A percentile compares a stretch with the other conserved stretches of the same genome.
Conservation (phyloP, 2,113 vertebrate genomes). For the Capreolus pygargus region DNA sequence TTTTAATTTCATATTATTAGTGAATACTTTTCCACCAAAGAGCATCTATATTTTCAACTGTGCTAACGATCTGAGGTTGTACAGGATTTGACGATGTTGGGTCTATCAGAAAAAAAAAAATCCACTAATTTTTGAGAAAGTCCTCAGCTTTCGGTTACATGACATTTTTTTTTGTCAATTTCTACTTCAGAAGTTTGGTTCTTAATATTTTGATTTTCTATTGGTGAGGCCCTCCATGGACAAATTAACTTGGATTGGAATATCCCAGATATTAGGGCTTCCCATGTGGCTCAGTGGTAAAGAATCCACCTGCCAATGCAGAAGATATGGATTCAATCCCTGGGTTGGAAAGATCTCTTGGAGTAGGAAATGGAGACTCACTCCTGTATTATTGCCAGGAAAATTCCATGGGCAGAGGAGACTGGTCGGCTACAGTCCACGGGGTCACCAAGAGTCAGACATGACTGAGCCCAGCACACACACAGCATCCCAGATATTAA, state of each 20-base stretch:
- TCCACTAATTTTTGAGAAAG: background rate
- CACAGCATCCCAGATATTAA: background rate
- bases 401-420: background rate
- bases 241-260: background rate
- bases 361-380: background rate
- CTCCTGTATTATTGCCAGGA: background rate
- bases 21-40: background rate
- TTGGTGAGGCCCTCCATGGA: background rate
- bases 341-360: background rate
- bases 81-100: background rate
- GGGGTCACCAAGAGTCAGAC: accelerated
- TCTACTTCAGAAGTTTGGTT: background rate
- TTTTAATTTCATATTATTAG: background rate
- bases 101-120: background rate
- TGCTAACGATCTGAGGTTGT: background rate
- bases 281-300: background rate
- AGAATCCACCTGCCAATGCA: background rate
- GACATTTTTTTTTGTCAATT: background rate
- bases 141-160: background rate
- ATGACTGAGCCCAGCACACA: background rate
- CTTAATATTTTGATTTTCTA: background rate
- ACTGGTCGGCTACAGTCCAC: background rate
- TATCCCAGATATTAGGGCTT: background rate
- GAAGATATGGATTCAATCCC: background rate
- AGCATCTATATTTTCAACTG: background rate